These are phyloP conservation scores for Ophthalmolycus amberensis DNA, from an alignment of 2,113 vertebrate genomes.

Conservation along the genomic window DNA sequence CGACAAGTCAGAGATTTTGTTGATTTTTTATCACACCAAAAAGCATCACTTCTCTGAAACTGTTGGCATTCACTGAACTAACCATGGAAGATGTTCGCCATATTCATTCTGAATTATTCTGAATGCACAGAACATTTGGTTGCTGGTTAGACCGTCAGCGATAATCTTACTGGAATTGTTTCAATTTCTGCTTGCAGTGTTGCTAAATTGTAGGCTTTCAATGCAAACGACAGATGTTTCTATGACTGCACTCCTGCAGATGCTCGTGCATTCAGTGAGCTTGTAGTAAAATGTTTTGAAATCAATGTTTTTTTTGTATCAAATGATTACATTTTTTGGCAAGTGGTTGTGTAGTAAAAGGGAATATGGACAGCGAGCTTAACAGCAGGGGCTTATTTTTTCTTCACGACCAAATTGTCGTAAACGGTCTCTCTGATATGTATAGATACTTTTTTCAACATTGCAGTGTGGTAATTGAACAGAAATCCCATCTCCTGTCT, in stretches of 20 bases:
- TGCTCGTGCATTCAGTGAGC: constrained; percentile 19
- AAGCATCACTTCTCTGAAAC: neutral
- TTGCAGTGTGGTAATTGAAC: neutral
- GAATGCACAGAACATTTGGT: constrained; percentile 21
- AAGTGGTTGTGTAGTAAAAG: neutral
- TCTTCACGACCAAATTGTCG: neutral
- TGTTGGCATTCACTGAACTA: neutral
- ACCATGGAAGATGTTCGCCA: neutral
- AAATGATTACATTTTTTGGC: constrained; percentile 25
- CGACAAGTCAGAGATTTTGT: constrained; percentile 3
- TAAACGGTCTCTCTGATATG: neutral
- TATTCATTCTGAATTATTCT: constrained; percentile 12
- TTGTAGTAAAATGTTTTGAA: constrained; percentile 23
- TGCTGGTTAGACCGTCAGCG: constrained; percentile 17
- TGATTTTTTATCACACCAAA: constrained; percentile 22
- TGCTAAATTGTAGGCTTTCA: constrained; percentile 29
- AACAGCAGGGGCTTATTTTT: neutral
- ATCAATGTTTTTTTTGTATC: constrained; percentile 21
- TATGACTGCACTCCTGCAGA: constrained; percentile 7
- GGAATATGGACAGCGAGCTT: neutral
- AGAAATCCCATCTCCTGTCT: neutral
- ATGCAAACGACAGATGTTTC: constrained; percentile 24
- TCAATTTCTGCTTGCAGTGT: neutral
- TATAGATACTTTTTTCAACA: constrained; percentile 14
- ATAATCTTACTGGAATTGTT: constrained; percentile 19